phyloP scores from a whole-genome alignment of 2,888 invertebrate genomes.

The Cinara cedri region DNA sequence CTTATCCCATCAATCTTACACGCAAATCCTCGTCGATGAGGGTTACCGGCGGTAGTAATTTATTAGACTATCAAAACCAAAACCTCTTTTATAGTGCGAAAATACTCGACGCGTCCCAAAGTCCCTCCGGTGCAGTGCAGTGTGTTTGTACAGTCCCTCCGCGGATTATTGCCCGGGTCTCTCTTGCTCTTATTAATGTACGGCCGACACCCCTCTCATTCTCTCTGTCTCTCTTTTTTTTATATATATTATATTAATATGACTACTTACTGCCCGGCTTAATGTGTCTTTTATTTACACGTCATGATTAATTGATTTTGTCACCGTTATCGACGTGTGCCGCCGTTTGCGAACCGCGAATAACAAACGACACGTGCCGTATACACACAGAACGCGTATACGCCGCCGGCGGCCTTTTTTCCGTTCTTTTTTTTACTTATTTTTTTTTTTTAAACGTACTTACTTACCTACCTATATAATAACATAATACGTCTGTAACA shows the following conservation, averaged over 20 bases:
- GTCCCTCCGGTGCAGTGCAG: conserved; percentile 40
- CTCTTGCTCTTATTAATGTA: neutral
- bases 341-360: conserved; percentile 46
- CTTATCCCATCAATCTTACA: conserved; percentile 55
- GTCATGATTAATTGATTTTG: conserved; percentile 55
- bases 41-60: conserved; percentile 57
- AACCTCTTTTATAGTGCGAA: conserved; percentile 58
- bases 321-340: conserved; percentile 37
- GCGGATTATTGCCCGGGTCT: conserved; percentile 49
- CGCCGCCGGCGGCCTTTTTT: neutral
- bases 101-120: conserved; percentile 45
- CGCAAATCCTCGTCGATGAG: conserved; percentile 55
- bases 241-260: conserved; percentile 53
- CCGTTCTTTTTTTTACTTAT: too few relatives aligned
- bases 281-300: conserved; percentile 57
- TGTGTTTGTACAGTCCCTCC: neutral
- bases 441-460: too few relatives aligned
- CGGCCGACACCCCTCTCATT: conserved; percentile 29
- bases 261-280: conserved; percentile 55
- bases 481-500: too few relatives aligned
- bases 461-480: too few relatives aligned
- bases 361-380: conserved; percentile 53
- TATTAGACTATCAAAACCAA: conserved; percentile 59
- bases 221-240: too few relatives aligned
- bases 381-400: neutral